Conservation (phyloP, 2,888 invertebrate species). For the Linnaemya tessellans region DNA sequence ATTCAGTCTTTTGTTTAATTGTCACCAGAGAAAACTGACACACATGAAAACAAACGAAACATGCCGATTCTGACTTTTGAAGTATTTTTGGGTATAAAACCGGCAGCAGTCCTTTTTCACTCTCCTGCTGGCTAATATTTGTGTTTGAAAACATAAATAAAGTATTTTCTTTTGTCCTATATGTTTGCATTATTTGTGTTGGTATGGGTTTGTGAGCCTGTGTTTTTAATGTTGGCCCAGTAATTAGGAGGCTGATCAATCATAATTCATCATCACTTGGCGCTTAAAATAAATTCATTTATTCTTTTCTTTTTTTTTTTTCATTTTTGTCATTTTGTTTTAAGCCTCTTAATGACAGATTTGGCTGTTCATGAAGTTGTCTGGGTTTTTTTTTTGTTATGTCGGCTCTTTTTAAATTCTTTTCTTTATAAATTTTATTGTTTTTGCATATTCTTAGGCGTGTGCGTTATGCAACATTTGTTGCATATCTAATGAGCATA, state of each 20-base stretch:
- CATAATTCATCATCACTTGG: slow-evolving; percentile 80
- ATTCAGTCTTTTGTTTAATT: slow-evolving; percentile 68
- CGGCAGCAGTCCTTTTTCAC: slow-evolving; percentile 44
- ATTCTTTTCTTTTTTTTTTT: background rate
- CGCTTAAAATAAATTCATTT: slow-evolving; percentile 61
- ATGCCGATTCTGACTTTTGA: slow-evolving; percentile 62
- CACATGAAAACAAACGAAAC: slow-evolving; percentile 28
- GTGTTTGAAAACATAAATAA: slow-evolving; percentile 24
- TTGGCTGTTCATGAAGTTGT: slow-evolving; percentile 54
- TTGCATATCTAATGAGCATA: slow-evolving; percentile 71
- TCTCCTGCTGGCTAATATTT: slow-evolving; percentile 37
- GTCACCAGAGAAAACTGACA: slow-evolving; percentile 40
- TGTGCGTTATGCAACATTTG: slow-evolving; percentile 72
- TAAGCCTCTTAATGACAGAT: slow-evolving; percentile 42
- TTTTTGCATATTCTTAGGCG: slow-evolving; percentile 69
- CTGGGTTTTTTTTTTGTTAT: slow-evolving; percentile 32
- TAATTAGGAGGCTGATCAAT: slow-evolving; percentile 81
- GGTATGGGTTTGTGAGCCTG: slow-evolving; percentile 66
- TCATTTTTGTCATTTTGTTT: slow-evolving; percentile 35
- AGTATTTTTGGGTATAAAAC: slow-evolving; percentile 61
- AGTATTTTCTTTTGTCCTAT: slow-evolving; percentile 25
- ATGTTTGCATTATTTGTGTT: background rate
- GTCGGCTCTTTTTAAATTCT: slow-evolving; percentile 18
- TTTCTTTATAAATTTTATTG: slow-evolving; percentile 32
- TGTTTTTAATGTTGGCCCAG: slow-evolving; percentile 77